Conservation (phyloP, 2,113 vertebrate genomes). For the Cyprinus carpio region DNA sequence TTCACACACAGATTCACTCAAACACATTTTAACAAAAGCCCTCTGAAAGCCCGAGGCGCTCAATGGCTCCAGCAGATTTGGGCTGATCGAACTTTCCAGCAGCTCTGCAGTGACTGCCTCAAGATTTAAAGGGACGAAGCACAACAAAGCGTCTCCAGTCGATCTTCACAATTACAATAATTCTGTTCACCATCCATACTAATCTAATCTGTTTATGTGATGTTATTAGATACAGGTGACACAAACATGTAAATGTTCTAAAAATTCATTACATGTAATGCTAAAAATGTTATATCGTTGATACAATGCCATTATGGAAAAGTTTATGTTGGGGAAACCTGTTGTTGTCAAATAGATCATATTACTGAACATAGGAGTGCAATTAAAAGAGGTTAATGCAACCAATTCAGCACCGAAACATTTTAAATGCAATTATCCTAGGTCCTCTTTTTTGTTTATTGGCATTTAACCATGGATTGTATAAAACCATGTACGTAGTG, state of each 20-base stretch:
- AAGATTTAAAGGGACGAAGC: neutral
- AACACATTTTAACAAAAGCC: neutral
- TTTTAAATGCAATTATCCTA: no score
- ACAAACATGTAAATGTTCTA: neutral
- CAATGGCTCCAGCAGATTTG: neutral
- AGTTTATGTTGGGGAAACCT: neutral
- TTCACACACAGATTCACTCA: slow-evolving; percentile 7
- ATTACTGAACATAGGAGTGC: neutral
- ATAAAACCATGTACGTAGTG: no score
- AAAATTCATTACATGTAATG: neutral
- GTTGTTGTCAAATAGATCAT: neutral
- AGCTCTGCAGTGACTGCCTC: neutral
- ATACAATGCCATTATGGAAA: neutral
- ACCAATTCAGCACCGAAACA: neutral
- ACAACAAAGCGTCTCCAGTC: neutral
- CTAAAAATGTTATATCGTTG: neutral
- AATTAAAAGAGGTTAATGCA: neutral
- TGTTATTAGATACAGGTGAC: neutral
- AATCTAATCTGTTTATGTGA: neutral
- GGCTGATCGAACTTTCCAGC: neutral
- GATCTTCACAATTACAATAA: neutral
- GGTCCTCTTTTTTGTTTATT: no score
- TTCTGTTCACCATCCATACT: neutral
- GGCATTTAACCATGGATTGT: no score
- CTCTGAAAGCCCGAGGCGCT: neutral